phyloP scores from a whole-genome alignment of 2,888 invertebrate species.

The Blastobasis lacticolella region DNA sequence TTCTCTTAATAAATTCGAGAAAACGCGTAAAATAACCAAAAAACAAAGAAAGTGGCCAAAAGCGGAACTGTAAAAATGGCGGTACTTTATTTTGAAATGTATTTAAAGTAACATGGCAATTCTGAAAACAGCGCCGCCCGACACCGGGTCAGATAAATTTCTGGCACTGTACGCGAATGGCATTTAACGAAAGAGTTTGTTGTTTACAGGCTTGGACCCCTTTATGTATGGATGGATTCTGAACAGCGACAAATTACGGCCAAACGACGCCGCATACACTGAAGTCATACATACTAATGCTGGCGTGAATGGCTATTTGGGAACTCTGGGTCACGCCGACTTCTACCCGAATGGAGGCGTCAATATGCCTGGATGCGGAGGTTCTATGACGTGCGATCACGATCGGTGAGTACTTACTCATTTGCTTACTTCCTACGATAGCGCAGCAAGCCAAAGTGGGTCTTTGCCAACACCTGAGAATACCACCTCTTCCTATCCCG shows the following conservation, averaged over 20 bases:
- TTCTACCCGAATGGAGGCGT: constrained; percentile 22
- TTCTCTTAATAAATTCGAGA: no score
- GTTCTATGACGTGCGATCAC: constrained; percentile 13
- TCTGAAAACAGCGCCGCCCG: no score
- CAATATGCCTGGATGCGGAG: constrained; percentile 18
- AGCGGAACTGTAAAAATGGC: no score
- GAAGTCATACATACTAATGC: constrained; percentile 22
- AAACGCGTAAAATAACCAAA: no score
- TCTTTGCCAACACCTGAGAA: no score
- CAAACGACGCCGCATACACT: constrained; percentile 12
- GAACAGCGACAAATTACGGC: constrained; percentile 7
- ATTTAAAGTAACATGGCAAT: no score
- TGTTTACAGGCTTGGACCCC: constrained; percentile 11
- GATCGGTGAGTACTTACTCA: constrained; percentile 7
- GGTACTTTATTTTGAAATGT: no score
- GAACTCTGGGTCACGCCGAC: constrained; percentile 15
- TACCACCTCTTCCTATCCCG: no score
- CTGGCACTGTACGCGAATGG: neutral
- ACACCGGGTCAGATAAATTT: no score
- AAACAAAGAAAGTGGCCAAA: no score
- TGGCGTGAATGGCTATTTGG: constrained; percentile 13
- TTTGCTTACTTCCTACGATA: neutral
- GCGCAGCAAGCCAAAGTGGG: no score
- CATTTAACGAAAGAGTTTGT: neutral
- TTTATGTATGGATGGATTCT: constrained; percentile 5